Conservation (phyloP, 2,113 vertebrate genomes). For the Tautogolabrus adspersus region DNA sequence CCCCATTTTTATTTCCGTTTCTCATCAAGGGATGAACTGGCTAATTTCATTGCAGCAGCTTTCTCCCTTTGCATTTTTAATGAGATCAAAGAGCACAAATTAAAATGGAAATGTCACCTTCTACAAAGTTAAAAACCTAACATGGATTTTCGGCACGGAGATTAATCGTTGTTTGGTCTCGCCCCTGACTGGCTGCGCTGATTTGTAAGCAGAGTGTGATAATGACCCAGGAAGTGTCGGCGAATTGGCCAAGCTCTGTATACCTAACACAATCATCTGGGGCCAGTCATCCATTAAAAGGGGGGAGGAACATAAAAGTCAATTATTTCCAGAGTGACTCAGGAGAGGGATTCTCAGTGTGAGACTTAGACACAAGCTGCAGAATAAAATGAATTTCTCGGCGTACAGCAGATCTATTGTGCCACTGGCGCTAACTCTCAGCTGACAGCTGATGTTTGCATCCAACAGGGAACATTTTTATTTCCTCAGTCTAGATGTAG, state of each 20-base stretch:
- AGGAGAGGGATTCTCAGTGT: slow-evolving; percentile 39
- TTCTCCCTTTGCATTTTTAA: slow-evolving; percentile 47
- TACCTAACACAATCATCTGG: slow-evolving; percentile 61
- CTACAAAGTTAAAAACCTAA: slow-evolving; percentile 28
- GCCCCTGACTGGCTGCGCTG: slow-evolving; percentile 24
- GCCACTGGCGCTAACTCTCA: not conserved
- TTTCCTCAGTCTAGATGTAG: slow-evolving; percentile 1
- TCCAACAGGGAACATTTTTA: not conserved
- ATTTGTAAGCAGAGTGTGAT: slow-evolving; percentile 49
- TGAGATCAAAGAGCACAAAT: slow-evolving; percentile 37
- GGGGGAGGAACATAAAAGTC: slow-evolving; percentile 54
- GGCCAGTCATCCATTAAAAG: slow-evolving; percentile 61
- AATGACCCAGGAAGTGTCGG: slow-evolving; percentile 45
- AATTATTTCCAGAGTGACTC: slow-evolving; percentile 60
- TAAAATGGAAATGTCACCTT: slow-evolving; percentile 49
- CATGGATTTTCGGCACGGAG: slow-evolving; percentile 1
- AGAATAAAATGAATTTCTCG: slow-evolving; percentile 53
- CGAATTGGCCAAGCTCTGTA: slow-evolving; percentile 40
- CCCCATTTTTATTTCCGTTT: not conserved
- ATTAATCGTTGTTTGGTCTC: slow-evolving; percentile 36
- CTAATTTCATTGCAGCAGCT: slow-evolving; percentile 28
- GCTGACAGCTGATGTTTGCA: slow-evolving; percentile 24
- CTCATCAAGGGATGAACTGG: slow-evolving; percentile 16
- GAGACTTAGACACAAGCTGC: slow-evolving; percentile 29
- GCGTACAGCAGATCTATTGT: slow-evolving; percentile 28